Base-by-base conservation (phyloP, 2,797 vertebrate genomes). In the Sebastes umbrosus region DNA sequence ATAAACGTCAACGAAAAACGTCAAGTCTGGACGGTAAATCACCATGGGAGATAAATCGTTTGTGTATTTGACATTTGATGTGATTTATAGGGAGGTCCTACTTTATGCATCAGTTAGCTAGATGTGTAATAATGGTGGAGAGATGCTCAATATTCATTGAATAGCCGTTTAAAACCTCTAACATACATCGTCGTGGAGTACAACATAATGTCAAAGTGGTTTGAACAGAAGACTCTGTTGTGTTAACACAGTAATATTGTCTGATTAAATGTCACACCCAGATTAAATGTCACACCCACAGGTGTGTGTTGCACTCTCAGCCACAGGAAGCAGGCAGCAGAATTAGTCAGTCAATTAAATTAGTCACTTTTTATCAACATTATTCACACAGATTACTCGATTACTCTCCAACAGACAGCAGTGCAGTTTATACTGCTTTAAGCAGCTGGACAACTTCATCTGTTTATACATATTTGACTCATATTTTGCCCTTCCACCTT, bases 371-470 rank as follows among this genome's bases (percentile, higher is more conserved):
- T 31, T 13, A 7, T 14, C 66, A 60, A 11, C 54, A 10, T 76
- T 69, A 76, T 67, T 79, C 83, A 77, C 58, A 69, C 58, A 84
- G 57, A 76, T 52, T 12, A 69, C 36, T 32, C 29, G 1, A 65
- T 60, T 24, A 24, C 5, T 8, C 6, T 20, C 25, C 11, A 18
- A 29, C 25, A 57, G 34, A 73, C 18, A 73, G 12, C 31, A 52
- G 24, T 5, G 50, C n/a, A n/a, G n/a, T n/a, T n/a, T n/a, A n/a
- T n/a, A n/a, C n/a, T n/a, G n/a, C 9, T 54, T 54, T 54, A 22
- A 54, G 8, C 54, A 22, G 1, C 50, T 5, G n/a, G 20, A 3
- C 18, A 50, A n/a, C 1, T 54, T 22, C 8, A 54, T n/a, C 0
- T 54, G 50, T 54, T 54, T 11, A 11, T 54, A 10, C 50, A 54